phyloP scores from a whole-genome alignment of 1,140 invertebrate species.

The Drosophila grimshawi region DNA sequence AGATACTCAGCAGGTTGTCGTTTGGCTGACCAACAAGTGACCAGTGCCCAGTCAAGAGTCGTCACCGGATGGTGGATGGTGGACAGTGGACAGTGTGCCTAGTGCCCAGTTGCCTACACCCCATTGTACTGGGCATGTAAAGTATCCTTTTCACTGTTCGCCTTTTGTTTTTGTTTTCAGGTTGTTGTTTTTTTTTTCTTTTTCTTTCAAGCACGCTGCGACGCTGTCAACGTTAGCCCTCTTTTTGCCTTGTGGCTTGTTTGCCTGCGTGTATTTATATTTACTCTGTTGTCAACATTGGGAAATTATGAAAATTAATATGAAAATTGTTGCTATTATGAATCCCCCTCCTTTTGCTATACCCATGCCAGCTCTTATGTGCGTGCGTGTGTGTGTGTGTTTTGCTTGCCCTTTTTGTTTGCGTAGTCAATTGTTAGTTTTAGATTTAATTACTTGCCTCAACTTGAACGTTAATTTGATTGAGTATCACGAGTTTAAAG shows the following conservation, averaged over 20 bases:
- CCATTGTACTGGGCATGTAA: conserved; percentile 46
- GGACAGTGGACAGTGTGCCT: not conserved
- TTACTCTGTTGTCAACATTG: conserved; percentile 75
- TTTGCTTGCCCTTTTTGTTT: conserved; percentile 27
- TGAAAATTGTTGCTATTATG: conserved; percentile 80
- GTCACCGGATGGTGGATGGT: conserved; percentile 19
- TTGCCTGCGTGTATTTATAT: conserved; percentile 73
- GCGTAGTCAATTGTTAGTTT: conserved; percentile 72
- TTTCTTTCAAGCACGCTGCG: conserved; percentile 31
- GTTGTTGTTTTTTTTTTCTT: conserved; percentile 37
- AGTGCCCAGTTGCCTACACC: conserved; percentile 39
- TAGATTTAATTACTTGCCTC: conserved; percentile 80
- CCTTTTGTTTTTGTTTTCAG: conserved; percentile 34
- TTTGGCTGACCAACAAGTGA: conserved; percentile 68
- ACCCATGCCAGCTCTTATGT: not conserved
- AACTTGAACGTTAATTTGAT: conserved; percentile 77
- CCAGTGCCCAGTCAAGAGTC: conserved; percentile 37
- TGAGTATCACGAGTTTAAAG: conserved; percentile 63
- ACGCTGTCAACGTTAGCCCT: conserved; percentile 28
- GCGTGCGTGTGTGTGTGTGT: conserved; percentile 24
- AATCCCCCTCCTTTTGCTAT: conserved; percentile 17
- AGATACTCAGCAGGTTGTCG: conserved; percentile 67
- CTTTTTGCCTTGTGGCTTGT: conserved; percentile 42
- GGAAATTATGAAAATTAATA: conserved; percentile 83
- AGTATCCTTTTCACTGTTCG: conserved; percentile 70